Conservation (phyloP, 2,113 vertebrate species). For the Pagrus major region DNA sequence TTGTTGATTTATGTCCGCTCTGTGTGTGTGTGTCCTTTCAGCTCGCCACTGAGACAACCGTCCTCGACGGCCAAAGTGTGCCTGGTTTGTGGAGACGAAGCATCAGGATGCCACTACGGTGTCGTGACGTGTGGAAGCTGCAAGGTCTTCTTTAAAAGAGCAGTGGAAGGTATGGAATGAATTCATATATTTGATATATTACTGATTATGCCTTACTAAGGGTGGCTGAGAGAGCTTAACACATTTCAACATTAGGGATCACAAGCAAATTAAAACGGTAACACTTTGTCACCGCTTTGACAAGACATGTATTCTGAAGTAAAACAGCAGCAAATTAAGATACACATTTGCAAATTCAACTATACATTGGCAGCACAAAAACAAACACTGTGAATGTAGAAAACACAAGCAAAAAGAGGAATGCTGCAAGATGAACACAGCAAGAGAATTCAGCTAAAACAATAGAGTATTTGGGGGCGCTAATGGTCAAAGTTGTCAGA, state of each 20-base stretch:
- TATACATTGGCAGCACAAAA: background rate
- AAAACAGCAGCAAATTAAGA: background rate
- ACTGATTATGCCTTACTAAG: background rate
- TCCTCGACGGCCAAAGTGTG: constrained; percentile 98
- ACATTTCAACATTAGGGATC: background rate
- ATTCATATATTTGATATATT: background rate
- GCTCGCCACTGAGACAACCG: constrained; percentile 93
- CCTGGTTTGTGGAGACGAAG: constrained; percentile 97
- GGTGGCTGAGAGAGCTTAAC: background rate
- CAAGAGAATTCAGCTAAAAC: background rate
- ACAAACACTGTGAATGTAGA: background rate
- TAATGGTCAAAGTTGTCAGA: too few relatives aligned
- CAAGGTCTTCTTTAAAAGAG: constrained; percentile 99
- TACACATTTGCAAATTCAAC: background rate
- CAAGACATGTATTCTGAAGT: background rate
- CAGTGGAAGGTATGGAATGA: constrained; percentile 92
- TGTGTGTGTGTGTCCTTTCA: constrained; percentile 75
- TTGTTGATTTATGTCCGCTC: constrained; percentile 33
- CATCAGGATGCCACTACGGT: constrained; percentile 98
- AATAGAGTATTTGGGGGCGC: background rate
- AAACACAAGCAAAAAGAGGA: constrained; percentile 1
- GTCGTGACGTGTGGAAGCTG: constrained; percentile 99
- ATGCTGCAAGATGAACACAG: background rate
- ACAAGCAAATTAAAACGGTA: background rate
- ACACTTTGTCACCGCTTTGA: too few relatives aligned